A percentile compares a stretch with the other conserved stretches of the same genome.
phyloP scores from a whole-genome alignment of 1,140 invertebrate species.

The Drosophila ercepeae region DNA sequence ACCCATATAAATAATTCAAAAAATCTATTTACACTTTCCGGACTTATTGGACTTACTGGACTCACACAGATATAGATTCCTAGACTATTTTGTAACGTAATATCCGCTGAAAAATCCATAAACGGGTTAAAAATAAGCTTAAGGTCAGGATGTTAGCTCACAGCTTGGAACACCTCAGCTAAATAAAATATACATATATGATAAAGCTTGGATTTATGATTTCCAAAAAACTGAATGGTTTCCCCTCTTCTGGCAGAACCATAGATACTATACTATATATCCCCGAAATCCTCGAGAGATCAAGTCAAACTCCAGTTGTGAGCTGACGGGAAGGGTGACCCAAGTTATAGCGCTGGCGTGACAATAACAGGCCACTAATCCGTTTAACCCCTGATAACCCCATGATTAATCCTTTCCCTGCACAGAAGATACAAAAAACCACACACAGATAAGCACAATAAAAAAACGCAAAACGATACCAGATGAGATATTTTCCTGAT shows the following conservation, averaged over 20 bases:
- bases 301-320: constrained; percentile 9
- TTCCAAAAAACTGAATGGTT: constrained; percentile 33
- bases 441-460: constrained; percentile 45
- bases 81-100: neutral
- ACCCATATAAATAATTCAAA: constrained; percentile 49
- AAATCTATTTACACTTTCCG: constrained; percentile 33
- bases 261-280: neutral
- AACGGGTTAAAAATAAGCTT: constrained; percentile 11
- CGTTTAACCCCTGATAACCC: neutral
- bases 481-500: constrained; percentile 51
- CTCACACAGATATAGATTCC: constrained; percentile 13
- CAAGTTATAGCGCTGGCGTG: constrained; percentile 8
- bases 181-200: constrained; percentile 19
- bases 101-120: constrained; percentile 25
- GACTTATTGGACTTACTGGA: neutral
- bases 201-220: constrained; percentile 1
- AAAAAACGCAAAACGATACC: constrained; percentile 20
- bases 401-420: neutral
- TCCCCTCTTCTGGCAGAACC: constrained; percentile 20
- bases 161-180: constrained; percentile 18
- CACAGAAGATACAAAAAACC: neutral
- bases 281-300: constrained; percentile 19
- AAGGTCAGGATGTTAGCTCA: constrained; percentile 6
- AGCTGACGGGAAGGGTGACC: constrained; percentile 6
- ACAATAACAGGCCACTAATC: constrained; percentile 21